phyloP scores from a whole-genome alignment of 2,113 vertebrate species.

The Passer domesticus region DNA sequence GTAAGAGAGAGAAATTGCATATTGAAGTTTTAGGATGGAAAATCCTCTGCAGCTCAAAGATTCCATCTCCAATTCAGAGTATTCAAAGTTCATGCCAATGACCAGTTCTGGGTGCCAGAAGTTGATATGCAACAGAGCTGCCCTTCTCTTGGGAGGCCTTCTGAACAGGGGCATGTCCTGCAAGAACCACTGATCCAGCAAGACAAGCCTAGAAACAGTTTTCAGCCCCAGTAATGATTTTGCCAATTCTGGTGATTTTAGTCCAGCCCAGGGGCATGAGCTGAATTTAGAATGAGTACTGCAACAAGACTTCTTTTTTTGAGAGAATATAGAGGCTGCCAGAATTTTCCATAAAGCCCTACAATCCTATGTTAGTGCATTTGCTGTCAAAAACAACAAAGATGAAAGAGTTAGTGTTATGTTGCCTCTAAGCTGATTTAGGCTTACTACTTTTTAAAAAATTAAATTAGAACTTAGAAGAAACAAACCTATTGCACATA shows the following conservation, averaged over 20 bases:
- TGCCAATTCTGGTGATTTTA: not conserved
- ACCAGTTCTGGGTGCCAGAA: not conserved
- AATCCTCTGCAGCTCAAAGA: conserved; percentile 35
- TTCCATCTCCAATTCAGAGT: not conserved
- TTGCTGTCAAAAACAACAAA: conserved; percentile 37
- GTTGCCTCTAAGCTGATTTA: not conserved
- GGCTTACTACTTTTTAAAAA: not conserved
- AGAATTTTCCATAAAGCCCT: conserved; percentile 19
- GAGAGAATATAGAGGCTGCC: conserved; percentile 31
- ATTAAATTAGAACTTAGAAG: not conserved
- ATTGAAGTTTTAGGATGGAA: not conserved
- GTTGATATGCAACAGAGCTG: not conserved
- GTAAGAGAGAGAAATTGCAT: not conserved
- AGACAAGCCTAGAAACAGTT: not conserved
- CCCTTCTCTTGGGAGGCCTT: not conserved
- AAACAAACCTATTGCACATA: not conserved
- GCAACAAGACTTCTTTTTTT: not conserved
- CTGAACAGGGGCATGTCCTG: not conserved
- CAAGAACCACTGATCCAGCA: conserved; percentile 13
- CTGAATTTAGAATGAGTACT: conserved; percentile 14
- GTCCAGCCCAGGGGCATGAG: not conserved
- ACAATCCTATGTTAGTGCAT: not conserved
- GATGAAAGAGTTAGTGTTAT: conserved; percentile 23
- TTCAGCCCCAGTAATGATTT: conserved; percentile 8
- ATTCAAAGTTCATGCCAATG: not conserved